These are phyloP conservation scores for Drosophila repletoides DNA, from an alignment of 1,140 invertebrate genomes.

Conservation along the genomic window DNA sequence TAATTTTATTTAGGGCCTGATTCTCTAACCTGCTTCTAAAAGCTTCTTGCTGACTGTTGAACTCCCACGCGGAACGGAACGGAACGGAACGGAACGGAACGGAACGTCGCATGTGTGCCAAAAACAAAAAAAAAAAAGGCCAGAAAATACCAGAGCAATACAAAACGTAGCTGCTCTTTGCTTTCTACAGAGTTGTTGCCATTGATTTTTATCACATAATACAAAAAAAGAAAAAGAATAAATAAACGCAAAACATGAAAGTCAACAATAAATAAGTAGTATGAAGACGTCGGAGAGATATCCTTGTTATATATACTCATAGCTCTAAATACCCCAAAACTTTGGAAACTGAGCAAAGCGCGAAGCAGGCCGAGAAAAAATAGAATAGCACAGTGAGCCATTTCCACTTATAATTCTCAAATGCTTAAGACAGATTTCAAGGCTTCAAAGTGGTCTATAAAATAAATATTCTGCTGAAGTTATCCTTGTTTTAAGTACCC, in stretches of 20 bases:
- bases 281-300: background rate
- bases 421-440: no score
- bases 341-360: background rate
- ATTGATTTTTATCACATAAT: conserved; percentile 68
- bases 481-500: no score
- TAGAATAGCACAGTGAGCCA: no score
- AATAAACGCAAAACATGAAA: conserved; percentile 37
- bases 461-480: no score
- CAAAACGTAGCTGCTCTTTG: conserved; percentile 37
- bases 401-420: no score
- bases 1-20: conserved; percentile 14
- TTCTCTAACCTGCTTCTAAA: no score
- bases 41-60: conserved; percentile 57
- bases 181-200: conserved; percentile 46
- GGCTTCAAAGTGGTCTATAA: no score
- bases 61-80: conserved; percentile 50
- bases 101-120: conserved; percentile 66
- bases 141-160: conserved; percentile 3
- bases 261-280: conserved; percentile 29
- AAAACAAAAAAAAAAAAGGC: conserved; percentile 26
- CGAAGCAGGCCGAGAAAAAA: no score
- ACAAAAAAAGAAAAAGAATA: conserved; percentile 20
- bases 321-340: background rate
- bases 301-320: background rate
- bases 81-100: no score